These are phyloP conservation scores for Ramazzottius varieornatus DNA, from an alignment of 2,888 invertebrate genomes.

Conservation along the genomic window DNA sequence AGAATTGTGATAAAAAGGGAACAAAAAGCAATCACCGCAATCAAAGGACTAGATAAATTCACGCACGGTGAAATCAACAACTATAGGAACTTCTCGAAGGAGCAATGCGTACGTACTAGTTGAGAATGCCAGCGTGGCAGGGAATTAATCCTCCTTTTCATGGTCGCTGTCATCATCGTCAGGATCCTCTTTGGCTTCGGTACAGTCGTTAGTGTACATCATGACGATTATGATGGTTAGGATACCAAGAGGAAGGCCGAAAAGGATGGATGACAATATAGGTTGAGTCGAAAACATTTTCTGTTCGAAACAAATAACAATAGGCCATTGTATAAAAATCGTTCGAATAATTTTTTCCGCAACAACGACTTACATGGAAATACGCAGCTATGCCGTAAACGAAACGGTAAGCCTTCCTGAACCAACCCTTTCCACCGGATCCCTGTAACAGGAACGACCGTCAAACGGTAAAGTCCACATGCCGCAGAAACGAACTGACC, in stretches of 20 bases:
- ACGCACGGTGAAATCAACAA: too few species aligned
- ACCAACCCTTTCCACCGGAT: neutral
- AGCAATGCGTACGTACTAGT: too few species aligned
- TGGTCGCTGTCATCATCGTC: neutral
- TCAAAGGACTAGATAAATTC: too few species aligned
- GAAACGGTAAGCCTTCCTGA: neutral
- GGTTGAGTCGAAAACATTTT: constrained; percentile 11
- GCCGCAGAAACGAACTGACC: neutral
- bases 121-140: too few species aligned
- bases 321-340: too few species aligned
- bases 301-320: too few species aligned
- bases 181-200: neutral
- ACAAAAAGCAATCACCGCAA: too few species aligned
- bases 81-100: too few species aligned
- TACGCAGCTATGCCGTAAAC: neutral
- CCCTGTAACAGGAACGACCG: neutral
- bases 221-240: constrained; percentile 20
- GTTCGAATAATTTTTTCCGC: too few species aligned
- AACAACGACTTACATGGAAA: neutral
- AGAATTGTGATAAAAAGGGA: too few species aligned
- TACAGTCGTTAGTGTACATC: constrained; percentile 3
- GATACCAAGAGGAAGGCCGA: constrained; percentile 27
- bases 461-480: neutral
- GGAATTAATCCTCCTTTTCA: neutral
- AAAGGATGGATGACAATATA: constrained; percentile 25